Evolutionary conservation across 1,140 invertebrate genomes (phyloP).

Genomic region (Asbolus verrucosus): DNA sequence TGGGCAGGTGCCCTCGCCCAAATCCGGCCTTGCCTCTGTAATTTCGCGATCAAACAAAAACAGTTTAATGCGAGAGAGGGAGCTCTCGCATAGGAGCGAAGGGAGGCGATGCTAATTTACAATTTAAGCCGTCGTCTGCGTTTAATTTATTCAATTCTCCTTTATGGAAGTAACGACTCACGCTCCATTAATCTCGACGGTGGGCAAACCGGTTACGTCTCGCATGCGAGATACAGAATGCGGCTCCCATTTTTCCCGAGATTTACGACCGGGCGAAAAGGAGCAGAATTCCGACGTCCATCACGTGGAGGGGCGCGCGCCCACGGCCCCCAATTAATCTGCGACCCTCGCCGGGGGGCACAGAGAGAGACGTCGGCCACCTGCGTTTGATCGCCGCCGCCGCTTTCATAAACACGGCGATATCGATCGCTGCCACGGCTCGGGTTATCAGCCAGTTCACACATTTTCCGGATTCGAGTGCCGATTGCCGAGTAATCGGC

Average conservation of each 20-base stretch:
- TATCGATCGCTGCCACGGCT: slow-evolving; percentile 6
- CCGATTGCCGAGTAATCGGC: no score
- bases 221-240: not conserved
- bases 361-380: not conserved
- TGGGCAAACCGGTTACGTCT: slow-evolving; percentile 29
- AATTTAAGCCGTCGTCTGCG: slow-evolving; percentile 38
- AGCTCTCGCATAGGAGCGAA: not conserved
- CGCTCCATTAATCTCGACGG: slow-evolving; percentile 38
- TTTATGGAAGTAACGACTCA: slow-evolving; percentile 28
- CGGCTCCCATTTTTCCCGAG: not conserved
- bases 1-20: not conserved
- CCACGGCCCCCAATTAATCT: slow-evolving; percentile 8
- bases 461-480: no score
- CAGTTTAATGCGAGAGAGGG: slow-evolving; percentile 18
- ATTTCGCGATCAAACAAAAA: slow-evolving; percentile 41
- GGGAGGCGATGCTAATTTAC: slow-evolving; percentile 25
- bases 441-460: no score
- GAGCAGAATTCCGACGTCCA: not conserved
- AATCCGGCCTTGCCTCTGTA: slow-evolving; percentile 9
- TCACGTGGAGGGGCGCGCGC: slow-evolving; percentile 11
- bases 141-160: slow-evolving; percentile 42
- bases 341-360: not conserved
- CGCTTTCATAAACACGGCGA: no score
- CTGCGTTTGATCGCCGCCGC: not conserved
- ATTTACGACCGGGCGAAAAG: not conserved